Percentiles rank a stretch among this genome's conserved stretches.
Evolutionary conservation across 2,113 vertebrate genomes (phyloP).

Genomic region (Toxostoma redivivum): DNA sequence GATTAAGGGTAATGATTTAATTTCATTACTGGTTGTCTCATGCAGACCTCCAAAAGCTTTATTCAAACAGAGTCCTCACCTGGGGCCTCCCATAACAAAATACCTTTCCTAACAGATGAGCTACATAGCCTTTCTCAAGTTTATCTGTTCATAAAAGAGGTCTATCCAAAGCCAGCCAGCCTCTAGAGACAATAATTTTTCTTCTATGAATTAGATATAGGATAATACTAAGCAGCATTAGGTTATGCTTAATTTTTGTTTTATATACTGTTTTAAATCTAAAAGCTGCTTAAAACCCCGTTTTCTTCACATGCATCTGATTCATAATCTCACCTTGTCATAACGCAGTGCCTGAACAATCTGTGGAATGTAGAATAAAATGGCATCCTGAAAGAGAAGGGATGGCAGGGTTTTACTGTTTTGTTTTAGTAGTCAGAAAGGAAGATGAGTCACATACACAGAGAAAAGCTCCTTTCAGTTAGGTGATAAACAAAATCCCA

Average conservation of each 20-base stretch:
- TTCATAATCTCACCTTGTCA: conserved; percentile 83
- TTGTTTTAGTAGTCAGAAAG: not conserved
- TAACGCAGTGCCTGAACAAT: conserved; percentile 96
- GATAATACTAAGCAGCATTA: not conserved
- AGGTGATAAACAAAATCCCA: not conserved
- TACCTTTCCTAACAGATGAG: not conserved
- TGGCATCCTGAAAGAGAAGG: conserved; percentile 83
- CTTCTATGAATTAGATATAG: not conserved
- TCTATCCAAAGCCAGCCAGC: not conserved
- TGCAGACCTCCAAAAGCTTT: not conserved
- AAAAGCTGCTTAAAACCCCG: not conserved
- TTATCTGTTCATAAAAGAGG: not conserved
- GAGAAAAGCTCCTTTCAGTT: not conserved
- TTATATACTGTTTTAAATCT: not conserved
- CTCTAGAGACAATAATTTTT: not conserved
- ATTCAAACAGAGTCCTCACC: not conserved
- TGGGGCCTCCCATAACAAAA: not conserved
- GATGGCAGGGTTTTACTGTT: not conserved
- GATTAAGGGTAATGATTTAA: not conserved
- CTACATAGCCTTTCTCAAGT: not conserved
- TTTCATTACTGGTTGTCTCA: not conserved
- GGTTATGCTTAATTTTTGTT: not conserved
- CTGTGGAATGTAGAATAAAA: conserved; percentile 98
- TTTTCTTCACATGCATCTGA: not conserved
- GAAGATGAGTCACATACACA: not conserved